phyloP scores from a whole-genome alignment of 2,113 vertebrate species.

The Dipodomys ordii region DNA sequence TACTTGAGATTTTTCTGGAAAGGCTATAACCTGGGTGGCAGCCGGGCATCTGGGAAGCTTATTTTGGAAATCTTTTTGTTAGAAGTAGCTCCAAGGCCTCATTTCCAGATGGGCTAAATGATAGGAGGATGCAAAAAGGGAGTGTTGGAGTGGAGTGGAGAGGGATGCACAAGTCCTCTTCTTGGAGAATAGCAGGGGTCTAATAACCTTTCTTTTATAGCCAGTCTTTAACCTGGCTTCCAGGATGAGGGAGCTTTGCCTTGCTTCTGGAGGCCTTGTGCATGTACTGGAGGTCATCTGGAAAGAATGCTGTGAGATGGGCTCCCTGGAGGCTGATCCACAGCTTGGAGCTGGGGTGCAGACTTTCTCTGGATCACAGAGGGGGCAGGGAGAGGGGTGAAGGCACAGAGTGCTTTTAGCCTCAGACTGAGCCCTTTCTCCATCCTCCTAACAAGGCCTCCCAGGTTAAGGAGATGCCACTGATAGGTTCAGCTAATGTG shows the following conservation, averaged over 20 bases:
- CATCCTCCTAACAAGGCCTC: neutral
- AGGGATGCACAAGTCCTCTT: neutral
- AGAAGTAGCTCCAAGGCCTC: neutral
- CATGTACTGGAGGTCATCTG: too few relatives aligned
- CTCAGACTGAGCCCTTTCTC: neutral
- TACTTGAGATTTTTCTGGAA: conserved; percentile 81
- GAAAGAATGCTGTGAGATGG: neutral
- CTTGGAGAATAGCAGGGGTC: neutral
- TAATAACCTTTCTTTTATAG: neutral
- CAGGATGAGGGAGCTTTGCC: neutral
- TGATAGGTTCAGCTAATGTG: neutral
- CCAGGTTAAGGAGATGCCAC: neutral
- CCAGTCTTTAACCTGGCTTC: neutral
- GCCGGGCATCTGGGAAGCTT: conserved; percentile 78
- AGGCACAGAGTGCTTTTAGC: neutral
- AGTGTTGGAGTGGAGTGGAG: conserved; percentile 51
- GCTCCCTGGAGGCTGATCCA: neutral
- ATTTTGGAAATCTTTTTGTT: conserved; percentile 82
- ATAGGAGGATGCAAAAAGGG: conserved; percentile 44
- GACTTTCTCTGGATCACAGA: neutral
- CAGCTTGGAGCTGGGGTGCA: neutral
- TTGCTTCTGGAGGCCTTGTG: neutral
- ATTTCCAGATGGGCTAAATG: neutral
- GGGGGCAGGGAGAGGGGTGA: neutral
- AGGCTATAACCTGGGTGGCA: conserved; percentile 79